Conservation (phyloP, 2,113 vertebrate species). For the Toxotes chatareus region DNA sequence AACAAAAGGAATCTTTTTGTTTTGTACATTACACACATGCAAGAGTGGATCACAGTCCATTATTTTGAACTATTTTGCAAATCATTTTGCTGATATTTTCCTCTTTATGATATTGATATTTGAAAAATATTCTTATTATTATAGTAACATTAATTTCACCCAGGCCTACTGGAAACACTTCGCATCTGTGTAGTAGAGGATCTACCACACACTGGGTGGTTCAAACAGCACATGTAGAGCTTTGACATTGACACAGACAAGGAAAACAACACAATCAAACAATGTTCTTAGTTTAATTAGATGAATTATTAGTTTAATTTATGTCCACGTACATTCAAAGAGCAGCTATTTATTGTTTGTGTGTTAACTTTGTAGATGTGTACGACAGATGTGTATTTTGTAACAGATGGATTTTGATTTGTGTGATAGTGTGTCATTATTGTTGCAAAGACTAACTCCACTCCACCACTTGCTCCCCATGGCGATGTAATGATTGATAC, state of each 20-base stretch:
- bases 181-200: neutral
- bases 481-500: constrained; percentile 48
- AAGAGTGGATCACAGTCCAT: neutral
- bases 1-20: neutral
- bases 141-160: neutral
- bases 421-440: constrained; percentile 19
- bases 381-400: neutral
- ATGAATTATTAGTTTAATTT: constrained; percentile 8
- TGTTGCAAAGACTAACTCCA: constrained; percentile 27
- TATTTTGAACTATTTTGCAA: neutral
- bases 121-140: neutral
- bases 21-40: neutral
- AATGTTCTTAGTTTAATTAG: constrained; percentile 22
- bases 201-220: neutral
- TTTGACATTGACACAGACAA: constrained; percentile 24
- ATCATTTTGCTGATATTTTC: neutral
- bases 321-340: neutral
- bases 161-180: neutral
- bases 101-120: neutral
- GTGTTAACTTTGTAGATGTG: neutral
- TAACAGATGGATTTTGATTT: constrained; percentile 31
- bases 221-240: constrained; percentile 23
- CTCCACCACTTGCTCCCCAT: constrained; percentile 31
- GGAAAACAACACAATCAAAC: constrained; percentile 26
- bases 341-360: neutral